These are phyloP conservation scores for Pycnonotus jocosus DNA, from an alignment of 2,113 vertebrate genomes.

Conservation along the genomic window DNA sequence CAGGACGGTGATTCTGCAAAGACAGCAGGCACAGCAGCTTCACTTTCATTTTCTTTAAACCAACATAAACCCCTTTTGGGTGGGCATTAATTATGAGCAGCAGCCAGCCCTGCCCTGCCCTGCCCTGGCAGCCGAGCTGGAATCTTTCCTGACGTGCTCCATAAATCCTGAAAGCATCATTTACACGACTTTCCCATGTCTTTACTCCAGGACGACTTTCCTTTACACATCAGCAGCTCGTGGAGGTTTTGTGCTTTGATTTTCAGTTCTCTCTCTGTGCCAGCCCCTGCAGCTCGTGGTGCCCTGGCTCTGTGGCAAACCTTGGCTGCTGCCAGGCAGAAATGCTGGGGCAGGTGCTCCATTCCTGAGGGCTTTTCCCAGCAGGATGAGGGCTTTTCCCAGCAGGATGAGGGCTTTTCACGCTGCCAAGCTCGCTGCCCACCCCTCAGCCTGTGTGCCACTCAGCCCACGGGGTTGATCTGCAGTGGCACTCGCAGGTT, in stretches of 20 bases:
- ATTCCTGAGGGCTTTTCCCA: neutral
- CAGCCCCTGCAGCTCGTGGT: neutral
- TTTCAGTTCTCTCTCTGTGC: neutral
- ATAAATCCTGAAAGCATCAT: neutral
- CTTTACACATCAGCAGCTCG: neutral
- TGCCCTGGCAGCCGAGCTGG: neutral
- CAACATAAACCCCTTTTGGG: neutral
- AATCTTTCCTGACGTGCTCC: neutral
- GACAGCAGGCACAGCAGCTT: neutral
- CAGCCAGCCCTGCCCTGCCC: neutral
- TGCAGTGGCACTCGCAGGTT: neutral
- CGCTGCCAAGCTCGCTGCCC: rapidly evolving
- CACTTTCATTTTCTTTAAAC: rapidly evolving
- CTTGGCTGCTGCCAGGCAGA: neutral
- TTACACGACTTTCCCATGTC: neutral
- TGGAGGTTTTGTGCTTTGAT: neutral
- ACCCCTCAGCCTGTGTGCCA: neutral
- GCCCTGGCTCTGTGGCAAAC: neutral
- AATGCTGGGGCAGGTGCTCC: neutral
- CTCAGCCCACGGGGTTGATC: neutral
- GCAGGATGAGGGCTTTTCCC: neutral
- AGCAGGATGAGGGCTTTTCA: neutral
- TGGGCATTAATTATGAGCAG: neutral
- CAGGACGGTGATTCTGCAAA: slow-evolving; percentile 80
- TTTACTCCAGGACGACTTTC: neutral